phyloP scores from a whole-genome alignment of 2,888 invertebrate genomes.

The Cylloceria caligata region DNA sequence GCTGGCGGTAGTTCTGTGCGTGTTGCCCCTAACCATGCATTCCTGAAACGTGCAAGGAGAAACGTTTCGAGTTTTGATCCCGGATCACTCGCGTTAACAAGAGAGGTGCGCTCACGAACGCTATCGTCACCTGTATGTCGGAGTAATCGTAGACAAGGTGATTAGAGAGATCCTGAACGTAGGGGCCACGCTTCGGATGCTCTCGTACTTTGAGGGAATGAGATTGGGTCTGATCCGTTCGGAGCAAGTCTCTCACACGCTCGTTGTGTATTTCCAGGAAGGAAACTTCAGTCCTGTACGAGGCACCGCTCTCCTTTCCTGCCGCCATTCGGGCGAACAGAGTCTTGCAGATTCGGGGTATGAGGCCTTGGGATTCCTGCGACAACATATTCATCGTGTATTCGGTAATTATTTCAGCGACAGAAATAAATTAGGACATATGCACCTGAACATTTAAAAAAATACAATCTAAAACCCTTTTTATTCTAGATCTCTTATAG shows the following conservation, averaged over 20 bases:
- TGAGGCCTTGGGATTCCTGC: slow-evolving; percentile 92
- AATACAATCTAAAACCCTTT: not conserved
- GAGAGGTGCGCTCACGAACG: not conserved
- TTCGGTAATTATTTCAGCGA: not conserved
- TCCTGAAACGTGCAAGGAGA: slow-evolving; percentile 85
- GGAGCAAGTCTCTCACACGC: slow-evolving; percentile 90
- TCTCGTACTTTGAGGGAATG: slow-evolving; percentile 92
- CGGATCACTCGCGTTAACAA: not conserved
- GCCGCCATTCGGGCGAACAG: slow-evolving; percentile 93
- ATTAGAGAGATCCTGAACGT: slow-evolving; percentile 94
- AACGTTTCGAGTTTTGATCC: not conserved
- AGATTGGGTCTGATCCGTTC: slow-evolving; percentile 86
- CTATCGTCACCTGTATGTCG: slow-evolving; percentile 90
- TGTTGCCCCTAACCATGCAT: slow-evolving; percentile 92
- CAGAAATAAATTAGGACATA: not conserved
- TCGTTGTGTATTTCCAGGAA: slow-evolving; percentile 95
- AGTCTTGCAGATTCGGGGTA: slow-evolving; percentile 94
- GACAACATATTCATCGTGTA: slow-evolving; percentile 2
- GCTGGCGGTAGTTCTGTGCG: slow-evolving; percentile 93
- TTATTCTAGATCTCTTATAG: not conserved
- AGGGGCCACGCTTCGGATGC: slow-evolving; percentile 92
- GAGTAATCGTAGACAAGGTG: slow-evolving; percentile 94
- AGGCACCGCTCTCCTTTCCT: slow-evolving; percentile 92
- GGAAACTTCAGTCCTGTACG: slow-evolving; percentile 94
- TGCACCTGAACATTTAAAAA: not conserved